Evolutionary conservation across 2,113 vertebrate species (phyloP), one percentile per base, ranked within the genome.

Genomic region (Hemiscyllium ocellatum): DNA sequence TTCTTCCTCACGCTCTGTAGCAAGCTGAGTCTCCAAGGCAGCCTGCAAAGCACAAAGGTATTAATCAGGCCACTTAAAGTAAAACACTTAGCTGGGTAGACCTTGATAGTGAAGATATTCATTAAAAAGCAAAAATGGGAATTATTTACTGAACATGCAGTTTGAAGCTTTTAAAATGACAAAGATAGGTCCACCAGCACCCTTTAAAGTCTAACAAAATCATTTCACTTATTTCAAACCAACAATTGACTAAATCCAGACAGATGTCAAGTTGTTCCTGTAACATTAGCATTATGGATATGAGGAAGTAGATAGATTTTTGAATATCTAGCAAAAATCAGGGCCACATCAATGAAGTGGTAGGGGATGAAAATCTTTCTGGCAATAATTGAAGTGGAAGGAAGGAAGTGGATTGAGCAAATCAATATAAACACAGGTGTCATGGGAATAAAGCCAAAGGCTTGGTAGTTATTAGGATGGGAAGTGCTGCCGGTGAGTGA

Each of bases 21-120:
- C 97, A 95, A 99, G 97, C 97, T 99, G 98, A 83, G 96, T 96
- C 97, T 99, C 99, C 97, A 99, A 98, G 97, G 99, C 99, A 96
- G 97, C 97, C 99, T 99, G 97, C 85, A 52, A 65, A 69, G 1
- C 42, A 20, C 29, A 95, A 95, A 29, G 37, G 10, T 37, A 12
- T 17, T 26, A 70, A 95, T 95, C 78, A 42, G 52, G 33, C 37
- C 8, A 76, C 19, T 42, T 19, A 42, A 37, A 47, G 8, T 20
- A 33, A 95, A n/a, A 4, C 33, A 56, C 26, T 10, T 50, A 78
- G 15, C 42, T 83, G 37, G 80, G 20, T 42, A 42, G 80, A 37
- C 5, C 80, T 83, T 83, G 17, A 20, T 15, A 52, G 12, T 24
- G 50, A 52, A 29, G 86, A 26, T 89, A 89, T 29, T 56, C 86